Conservation (phyloP, 1,140 invertebrate species). For the Musca domestica region DNA sequence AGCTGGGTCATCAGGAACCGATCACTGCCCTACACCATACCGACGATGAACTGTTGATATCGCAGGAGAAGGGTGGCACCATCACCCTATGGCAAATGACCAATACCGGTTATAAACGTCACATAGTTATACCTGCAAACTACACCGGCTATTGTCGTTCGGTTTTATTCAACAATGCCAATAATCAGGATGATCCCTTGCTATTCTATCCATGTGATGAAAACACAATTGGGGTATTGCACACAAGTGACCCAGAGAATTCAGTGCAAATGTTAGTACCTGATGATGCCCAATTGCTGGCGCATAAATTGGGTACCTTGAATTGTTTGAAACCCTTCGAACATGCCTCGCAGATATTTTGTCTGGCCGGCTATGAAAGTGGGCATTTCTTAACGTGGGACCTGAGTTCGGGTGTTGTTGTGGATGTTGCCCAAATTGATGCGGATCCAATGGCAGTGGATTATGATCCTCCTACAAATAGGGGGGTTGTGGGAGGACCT, state of each 20-base stretch:
- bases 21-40: slow-evolving; percentile 45
- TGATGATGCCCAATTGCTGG: slow-evolving; percentile 48
- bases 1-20: slow-evolving; percentile 41
- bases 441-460: slow-evolving; percentile 68
- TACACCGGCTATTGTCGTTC: slow-evolving; percentile 68
- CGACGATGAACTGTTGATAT: slow-evolving; percentile 58
- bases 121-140: slow-evolving; percentile 59
- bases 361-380: slow-evolving; percentile 66
- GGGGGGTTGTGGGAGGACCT: slow-evolving; percentile 66
- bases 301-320: slow-evolving; percentile 58
- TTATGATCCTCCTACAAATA: slow-evolving; percentile 62
- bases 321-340: slow-evolving; percentile 64
- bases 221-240: slow-evolving; percentile 63
- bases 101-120: slow-evolving; percentile 60
- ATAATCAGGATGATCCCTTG: slow-evolving; percentile 58
- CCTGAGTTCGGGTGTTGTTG: slow-evolving; percentile 59
- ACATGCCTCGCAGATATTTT: slow-evolving; percentile 56
- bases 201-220: slow-evolving; percentile 65
- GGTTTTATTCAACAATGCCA: slow-evolving; percentile 56
- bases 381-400: slow-evolving; percentile 69
- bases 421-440: slow-evolving; percentile 61
- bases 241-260: slow-evolving; percentile 58
- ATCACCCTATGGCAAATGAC: slow-evolving; percentile 65
- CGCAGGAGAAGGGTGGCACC: slow-evolving; percentile 68
- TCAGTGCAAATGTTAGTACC: slow-evolving; percentile 54